Conservation (phyloP, 2,113 vertebrate species). For the Acanthisitta chloris region DNA sequence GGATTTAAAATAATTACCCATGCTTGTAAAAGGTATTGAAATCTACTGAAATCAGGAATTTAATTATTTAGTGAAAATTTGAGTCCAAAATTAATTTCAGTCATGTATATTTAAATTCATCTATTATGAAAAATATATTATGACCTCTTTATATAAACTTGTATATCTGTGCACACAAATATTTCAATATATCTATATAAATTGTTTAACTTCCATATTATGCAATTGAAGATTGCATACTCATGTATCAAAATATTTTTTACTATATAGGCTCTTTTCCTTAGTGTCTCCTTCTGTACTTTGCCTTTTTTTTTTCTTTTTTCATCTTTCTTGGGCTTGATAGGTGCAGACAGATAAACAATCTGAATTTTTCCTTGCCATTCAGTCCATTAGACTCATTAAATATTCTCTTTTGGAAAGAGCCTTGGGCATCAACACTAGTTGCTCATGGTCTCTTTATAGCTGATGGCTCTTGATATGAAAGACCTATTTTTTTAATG, state of each 20-base stretch:
- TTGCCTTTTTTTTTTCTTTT: background rate
- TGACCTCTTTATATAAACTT: background rate
- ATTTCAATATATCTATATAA: background rate
- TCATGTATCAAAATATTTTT: background rate
- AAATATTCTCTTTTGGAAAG: background rate
- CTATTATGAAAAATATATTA: background rate
- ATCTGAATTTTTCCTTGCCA: background rate
- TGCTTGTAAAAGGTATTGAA: background rate
- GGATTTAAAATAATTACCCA: background rate
- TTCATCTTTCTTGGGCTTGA: background rate
- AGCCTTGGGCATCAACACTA: conserved; percentile 32
- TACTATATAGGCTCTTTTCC: background rate
- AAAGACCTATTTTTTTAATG: conserved; percentile 18
- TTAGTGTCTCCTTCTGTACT: background rate
- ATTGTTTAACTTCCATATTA: background rate
- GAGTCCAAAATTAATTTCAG: background rate
- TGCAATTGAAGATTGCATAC: background rate
- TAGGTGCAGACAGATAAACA: background rate
- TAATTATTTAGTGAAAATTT: background rate
- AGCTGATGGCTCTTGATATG: background rate
- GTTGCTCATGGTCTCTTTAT: background rate
- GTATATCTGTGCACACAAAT: background rate
- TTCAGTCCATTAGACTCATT: conserved; percentile 11
- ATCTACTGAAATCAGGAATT: background rate
- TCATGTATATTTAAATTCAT: background rate